Percentiles rank a stretch among this genome's conserved stretches.
phyloP scores from a whole-genome alignment of 2,113 vertebrate genomes.

The Boulengeromyrus knoepffleri region DNA sequence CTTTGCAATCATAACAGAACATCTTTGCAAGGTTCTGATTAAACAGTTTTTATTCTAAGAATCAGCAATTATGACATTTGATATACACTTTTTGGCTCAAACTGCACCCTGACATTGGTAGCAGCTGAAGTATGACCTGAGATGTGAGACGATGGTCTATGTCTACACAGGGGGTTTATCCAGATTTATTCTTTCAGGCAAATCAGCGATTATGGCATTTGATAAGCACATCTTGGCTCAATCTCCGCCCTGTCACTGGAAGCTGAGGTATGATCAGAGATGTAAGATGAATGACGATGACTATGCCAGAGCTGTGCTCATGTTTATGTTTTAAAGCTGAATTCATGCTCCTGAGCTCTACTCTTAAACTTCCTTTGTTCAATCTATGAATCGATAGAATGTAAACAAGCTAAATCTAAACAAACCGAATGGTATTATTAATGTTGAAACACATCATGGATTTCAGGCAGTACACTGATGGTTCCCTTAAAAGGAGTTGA shows the following conservation, averaged over 20 bases:
- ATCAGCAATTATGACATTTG: not conserved
- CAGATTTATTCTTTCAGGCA: not conserved
- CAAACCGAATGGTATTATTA: not conserved
- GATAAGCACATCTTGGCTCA: not conserved
- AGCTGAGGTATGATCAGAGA: not conserved
- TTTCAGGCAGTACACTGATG: not conserved
- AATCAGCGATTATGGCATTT: not conserved
- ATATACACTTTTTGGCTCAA: not conserved
- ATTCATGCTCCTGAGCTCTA: not conserved
- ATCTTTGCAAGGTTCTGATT: not conserved
- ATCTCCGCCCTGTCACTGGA: not conserved
- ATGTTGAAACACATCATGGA: not conserved
- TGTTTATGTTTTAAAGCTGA: not conserved
- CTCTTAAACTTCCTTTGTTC: not conserved
- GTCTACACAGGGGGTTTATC: not conserved
- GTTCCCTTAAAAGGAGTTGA: not conserved
- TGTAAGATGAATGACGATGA: not conserved
- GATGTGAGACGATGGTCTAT: not conserved
- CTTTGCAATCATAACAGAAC: not conserved
- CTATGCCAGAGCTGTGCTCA: not conserved
- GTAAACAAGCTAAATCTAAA: not conserved
- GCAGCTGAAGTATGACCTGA: not conserved
- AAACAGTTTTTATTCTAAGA: not conserved
- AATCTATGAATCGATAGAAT: not conserved
- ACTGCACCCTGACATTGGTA: not conserved